Percentiles rank a stretch among this genome's conserved stretches.
phyloP scores from a whole-genome alignment of 92 coral and sea anemone genomes.

The Epizoanthus rinbou region DNA sequence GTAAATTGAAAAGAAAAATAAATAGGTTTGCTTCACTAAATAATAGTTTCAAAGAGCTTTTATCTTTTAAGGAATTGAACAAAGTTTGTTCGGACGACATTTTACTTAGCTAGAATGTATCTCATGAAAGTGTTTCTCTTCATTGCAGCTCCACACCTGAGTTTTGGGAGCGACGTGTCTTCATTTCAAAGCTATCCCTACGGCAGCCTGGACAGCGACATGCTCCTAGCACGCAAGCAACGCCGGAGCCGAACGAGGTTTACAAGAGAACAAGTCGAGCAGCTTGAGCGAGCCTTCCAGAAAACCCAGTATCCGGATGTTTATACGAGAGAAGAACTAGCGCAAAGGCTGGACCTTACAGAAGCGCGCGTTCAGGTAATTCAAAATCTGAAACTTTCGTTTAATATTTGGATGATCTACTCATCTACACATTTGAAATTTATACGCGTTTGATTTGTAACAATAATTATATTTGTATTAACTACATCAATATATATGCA shows the following conservation, averaged over 20 bases:
- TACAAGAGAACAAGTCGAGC: constrained; percentile 79
- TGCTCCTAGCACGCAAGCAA: constrained; percentile 88
- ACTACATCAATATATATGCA: too few species aligned
- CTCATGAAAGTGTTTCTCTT: background rate
- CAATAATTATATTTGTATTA: too few species aligned
- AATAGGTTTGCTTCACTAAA: too few species aligned
- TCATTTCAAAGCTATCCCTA: constrained; percentile 69
- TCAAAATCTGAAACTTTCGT: background rate
- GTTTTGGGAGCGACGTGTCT: constrained; percentile 54
- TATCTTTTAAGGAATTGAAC: background rate
- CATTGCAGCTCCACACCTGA: constrained; percentile 38
- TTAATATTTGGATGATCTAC: background rate
- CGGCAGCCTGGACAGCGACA: constrained; percentile 71
- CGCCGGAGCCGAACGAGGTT: constrained; percentile 97
- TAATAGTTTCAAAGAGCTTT: too few species aligned
- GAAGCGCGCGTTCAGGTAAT: constrained; percentile 97
- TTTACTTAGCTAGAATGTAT: background rate
- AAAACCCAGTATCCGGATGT: constrained; percentile 99
- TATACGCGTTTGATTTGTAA: too few species aligned
- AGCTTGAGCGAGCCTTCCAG: constrained; percentile 93
- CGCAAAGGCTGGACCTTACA: constrained; percentile 88
- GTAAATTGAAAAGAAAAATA: too few species aligned
- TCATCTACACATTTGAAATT: too few species aligned
- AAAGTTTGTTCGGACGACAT: background rate
- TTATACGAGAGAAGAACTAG: constrained; percentile 94